Evolutionary conservation across 1,140 invertebrate genomes (phyloP).

Genomic region (Calosoma granatense): DNA sequence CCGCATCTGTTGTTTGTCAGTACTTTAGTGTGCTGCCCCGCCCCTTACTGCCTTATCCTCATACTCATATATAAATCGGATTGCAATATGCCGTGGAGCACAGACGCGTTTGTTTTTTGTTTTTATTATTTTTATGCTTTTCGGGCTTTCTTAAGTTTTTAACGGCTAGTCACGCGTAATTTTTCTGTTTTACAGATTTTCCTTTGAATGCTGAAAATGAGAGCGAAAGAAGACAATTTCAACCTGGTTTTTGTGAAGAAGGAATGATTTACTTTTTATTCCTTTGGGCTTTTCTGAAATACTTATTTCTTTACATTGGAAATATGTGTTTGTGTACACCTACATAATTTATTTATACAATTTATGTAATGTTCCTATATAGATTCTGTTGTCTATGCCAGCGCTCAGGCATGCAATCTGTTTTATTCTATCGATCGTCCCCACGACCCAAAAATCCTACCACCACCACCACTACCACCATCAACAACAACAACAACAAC

Average conservation of each 20-base stretch:
- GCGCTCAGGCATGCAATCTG: constrained; percentile 5
- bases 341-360: neutral
- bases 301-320: too few species aligned
- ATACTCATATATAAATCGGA: neutral
- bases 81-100: neutral
- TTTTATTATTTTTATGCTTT: constrained; percentile 17
- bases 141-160: constrained; percentile 17
- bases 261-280: constrained; percentile 17
- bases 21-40: too few species aligned
- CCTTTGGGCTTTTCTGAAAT: constrained; percentile 8
- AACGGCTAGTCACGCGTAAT: constrained; percentile 30
- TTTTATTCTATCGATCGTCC: neutral
- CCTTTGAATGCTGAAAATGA: constrained; percentile 29
- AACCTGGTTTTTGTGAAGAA: constrained; percentile 17
- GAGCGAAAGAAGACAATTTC: constrained; percentile 14
- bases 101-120: neutral
- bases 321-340: constrained; percentile 4
- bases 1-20: too few species aligned
- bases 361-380: constrained; percentile 2
- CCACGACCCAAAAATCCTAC: neutral
- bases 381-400: neutral
- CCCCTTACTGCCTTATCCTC: constrained; percentile 27
- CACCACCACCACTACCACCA: too few species aligned
- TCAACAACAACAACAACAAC: too few species aligned
- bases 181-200: constrained; percentile 37